Evolutionary conservation across 2,888 invertebrate genomes (phyloP), one percentile per base, ranked within the genome.

Genomic region (Rambutsinella grinnellia): DNA sequence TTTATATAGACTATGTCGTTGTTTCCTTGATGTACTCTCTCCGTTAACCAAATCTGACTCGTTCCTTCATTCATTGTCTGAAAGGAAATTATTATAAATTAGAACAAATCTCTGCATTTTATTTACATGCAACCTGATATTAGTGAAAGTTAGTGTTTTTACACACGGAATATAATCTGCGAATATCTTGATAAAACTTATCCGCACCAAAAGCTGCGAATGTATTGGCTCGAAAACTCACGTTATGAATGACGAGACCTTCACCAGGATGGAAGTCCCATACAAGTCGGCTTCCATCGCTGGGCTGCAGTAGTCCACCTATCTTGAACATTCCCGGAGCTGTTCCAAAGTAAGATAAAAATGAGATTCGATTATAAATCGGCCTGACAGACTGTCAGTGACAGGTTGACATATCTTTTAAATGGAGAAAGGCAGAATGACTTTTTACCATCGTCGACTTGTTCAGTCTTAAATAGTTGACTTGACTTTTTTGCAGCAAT

Each of bases 401-500:
- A n/a, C n/a, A n/a, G n/a, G n/a, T n/a, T n/a, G n/a, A n/a, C n/a
- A n/a, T n/a, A n/a, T n/a, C n/a, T n/a, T n/a, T n/a, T n/a, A n/a
- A n/a, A n/a, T n/a, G n/a, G n/a, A n/a, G n/a, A n/a, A n/a, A n/a
- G n/a, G n/a, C n/a, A n/a, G n/a, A n/a, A n/a, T n/a, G n/a, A n/a
- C n/a, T n/a, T n/a, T n/a, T 62, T 57, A 71, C 71, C 71, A 57
- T 71, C 63, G 28, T 71, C 71, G 24, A 72, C 51, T 65, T 65
- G 72, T 23, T 72, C 72, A 57, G 72, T 72, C 72, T 65, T 72
- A 46, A 72, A 72, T 26, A 65, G 65, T 27, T 72, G 72, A 57
- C 46, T 44, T n/a, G 72, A 46, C 3, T 49, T 8, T 28, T 71
- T 72, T 15, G 46, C 44, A 13, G 58, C 44, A n/a, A 72, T 44